Conservation (phyloP, 2,888 invertebrate species). For the Drosophila rubida region DNA sequence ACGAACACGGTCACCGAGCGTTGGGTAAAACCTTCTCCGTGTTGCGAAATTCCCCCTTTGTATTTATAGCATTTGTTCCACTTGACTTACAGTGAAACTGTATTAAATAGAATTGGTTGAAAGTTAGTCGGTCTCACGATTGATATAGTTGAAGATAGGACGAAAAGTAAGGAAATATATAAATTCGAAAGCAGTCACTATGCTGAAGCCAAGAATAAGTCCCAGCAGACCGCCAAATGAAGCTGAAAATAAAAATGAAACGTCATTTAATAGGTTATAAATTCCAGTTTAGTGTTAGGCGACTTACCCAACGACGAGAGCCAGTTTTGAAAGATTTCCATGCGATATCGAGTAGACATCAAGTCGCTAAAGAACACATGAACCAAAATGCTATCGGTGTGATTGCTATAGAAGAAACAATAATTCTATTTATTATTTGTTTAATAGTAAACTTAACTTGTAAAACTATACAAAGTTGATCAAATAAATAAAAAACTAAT, state of each 20-base stretch:
- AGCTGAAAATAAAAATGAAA: conserved; percentile 82
- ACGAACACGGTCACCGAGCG: not conserved
- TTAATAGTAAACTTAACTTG: not conserved
- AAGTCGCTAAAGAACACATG: conserved; percentile 91
- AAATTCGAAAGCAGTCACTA: conserved; percentile 89
- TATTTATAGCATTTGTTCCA: not conserved
- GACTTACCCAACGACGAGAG: conserved; percentile 88
- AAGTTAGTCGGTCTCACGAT: conserved; percentile 48
- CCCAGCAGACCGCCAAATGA: conserved; percentile 90
- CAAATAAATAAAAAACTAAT: not conserved
- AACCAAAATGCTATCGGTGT: conserved; percentile 87
- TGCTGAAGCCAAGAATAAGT: conserved; percentile 89
- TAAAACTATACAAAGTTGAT: too few relatives aligned
- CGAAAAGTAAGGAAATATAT: conserved; percentile 88
- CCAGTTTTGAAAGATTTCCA: conserved; percentile 89
- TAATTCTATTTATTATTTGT: not conserved
- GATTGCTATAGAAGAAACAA: conserved; percentile 47
- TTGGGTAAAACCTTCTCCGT: too few relatives aligned
- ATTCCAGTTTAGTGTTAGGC: not conserved
- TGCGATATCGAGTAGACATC: conserved; percentile 88
- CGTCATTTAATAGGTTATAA: not conserved
- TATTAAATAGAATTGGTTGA: not conserved
- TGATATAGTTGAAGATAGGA: conserved; percentile 85
- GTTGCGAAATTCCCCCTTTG: not conserved
- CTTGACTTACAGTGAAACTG: not conserved